phyloP scores from a whole-genome alignment of 2,797 vertebrate species.

The Mormyrus proboscirostris region DNA sequence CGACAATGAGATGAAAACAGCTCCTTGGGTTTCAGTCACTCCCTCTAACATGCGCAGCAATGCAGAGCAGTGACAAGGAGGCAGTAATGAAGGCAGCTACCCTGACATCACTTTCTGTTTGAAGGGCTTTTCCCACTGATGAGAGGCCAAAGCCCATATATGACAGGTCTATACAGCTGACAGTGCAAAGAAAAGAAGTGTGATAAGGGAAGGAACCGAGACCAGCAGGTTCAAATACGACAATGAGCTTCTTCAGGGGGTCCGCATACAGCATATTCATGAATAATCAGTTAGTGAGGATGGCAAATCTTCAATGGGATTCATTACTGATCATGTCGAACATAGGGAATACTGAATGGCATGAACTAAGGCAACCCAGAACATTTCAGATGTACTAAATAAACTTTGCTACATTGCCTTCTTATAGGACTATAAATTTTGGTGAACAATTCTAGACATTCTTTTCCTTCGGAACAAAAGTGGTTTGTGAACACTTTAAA shows the following conservation, averaged over 20 bases:
- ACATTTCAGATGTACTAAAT: neutral
- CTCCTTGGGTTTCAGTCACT: neutral
- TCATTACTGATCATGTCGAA: neutral
- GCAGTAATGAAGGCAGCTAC: neutral
- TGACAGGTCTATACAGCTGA: neutral
- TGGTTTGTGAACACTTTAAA: neutral
- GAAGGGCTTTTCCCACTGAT: neutral
- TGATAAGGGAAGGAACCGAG: neutral
- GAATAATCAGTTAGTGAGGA: neutral
- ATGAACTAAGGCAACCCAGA: neutral
- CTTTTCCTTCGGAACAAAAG: neutral
- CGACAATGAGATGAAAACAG: neutral
- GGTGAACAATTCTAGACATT: neutral
- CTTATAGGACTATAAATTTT: neutral
- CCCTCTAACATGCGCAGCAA: neutral
- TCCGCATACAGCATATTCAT: neutral
- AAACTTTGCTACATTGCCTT: neutral
- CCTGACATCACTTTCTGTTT: neutral
- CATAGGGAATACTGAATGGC: neutral
- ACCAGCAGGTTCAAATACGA: neutral
- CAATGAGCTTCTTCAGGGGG: neutral
- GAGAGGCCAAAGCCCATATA: neutral
- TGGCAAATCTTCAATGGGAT: neutral
- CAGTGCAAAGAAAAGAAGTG: neutral
- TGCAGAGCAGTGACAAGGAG: neutral